Evolutionary conservation across 2,888 invertebrate genomes (phyloP), one percentile per base, ranked within the genome.

Genomic region (Xanthia togata): DNA sequence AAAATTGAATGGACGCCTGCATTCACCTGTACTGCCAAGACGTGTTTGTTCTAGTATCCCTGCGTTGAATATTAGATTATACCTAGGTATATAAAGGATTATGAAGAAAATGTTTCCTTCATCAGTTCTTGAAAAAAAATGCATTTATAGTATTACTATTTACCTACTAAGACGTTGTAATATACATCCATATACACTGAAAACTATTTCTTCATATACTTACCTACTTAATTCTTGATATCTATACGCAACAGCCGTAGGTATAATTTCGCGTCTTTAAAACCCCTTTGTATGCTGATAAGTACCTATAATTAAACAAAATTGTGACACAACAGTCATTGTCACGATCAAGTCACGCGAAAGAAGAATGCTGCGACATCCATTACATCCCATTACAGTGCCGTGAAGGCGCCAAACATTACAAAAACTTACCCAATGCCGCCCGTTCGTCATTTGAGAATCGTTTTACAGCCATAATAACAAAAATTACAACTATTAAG

Each of bases 401-500:
- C 89, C 88, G 89, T 84, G 87, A 86, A 88, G 89, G 88, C 88
- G 90, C 90, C 89, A 89, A 89, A 80, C 78, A 81, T 72, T 82
- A 90, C 81, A 87, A 84, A 89, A 88, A 78, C 62, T 73, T 70
- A 59, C 76, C 79, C 84, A 84, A 86, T 76, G 70, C 79, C 84
- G 73, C 76, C 86, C 77, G 79, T 79, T 76, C 81, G 84, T 81
- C 84, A 82, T 85, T 86, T 83, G 87, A 88, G 83, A 88, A 89
- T 81, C 86, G 84, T 88, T 90, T 89, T 87, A 85, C 75, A 82
- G 80, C 79, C 84, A 87, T 92, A 88, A 92, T 88, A 89, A 87
- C 84, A 70, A 83, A 79, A 88, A 86, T 88, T 90, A 90, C 88
- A 88, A 88, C 91, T 88, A 89, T 90, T 90, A 90, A 82, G 50